A percentile compares a stretch with the other conserved stretches of the same genome.
phyloP scores from a whole-genome alignment of 2,888 invertebrate species.

The Eupeodes latifasciatus region DNA sequence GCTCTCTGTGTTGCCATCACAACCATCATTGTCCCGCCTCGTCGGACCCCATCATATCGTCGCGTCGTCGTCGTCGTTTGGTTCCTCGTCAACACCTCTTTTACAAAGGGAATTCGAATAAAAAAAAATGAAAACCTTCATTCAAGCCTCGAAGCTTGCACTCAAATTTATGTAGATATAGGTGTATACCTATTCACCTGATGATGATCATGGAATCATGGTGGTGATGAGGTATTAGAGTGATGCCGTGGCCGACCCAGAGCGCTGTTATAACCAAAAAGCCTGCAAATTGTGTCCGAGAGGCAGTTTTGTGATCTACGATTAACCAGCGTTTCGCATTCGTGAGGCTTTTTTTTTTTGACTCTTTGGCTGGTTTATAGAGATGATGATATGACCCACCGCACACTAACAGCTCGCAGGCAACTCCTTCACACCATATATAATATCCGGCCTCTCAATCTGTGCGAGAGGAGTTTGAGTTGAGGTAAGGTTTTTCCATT shows the following conservation, averaged over 20 bases:
- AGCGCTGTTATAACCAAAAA: conserved; percentile 53
- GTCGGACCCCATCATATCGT: conserved; percentile 4
- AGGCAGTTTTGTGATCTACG: conserved; percentile 69
- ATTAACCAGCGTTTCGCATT: conserved; percentile 66
- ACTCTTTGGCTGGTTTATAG: conserved; percentile 25
- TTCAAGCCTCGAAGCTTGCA: conserved; percentile 35
- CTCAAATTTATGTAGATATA: not conserved
- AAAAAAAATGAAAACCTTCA: conserved; percentile 1
- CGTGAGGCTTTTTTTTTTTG: conserved; percentile 25
- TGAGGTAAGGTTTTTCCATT: conserved; percentile 19
- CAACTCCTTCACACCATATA: conserved; percentile 65
- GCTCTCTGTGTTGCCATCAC: not conserved
- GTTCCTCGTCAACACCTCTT: conserved; percentile 51
- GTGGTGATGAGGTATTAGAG: conserved; percentile 56
- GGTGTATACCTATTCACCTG: conserved; percentile 33
- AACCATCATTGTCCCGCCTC: not conserved
- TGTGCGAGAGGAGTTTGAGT: not conserved
- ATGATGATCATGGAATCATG: conserved; percentile 37
- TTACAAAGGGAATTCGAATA: conserved; percentile 42
- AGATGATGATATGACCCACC: conserved; percentile 74
- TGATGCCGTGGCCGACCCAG: conserved; percentile 55
- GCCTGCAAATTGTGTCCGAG: conserved; percentile 68
- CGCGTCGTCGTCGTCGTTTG: no score
- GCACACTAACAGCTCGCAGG: conserved; percentile 67
- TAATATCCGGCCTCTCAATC: conserved; percentile 66